These are phyloP conservation scores for Aldrovandia affinis DNA, from an alignment of 2,797 vertebrate genomes.

Conservation along the genomic window DNA sequence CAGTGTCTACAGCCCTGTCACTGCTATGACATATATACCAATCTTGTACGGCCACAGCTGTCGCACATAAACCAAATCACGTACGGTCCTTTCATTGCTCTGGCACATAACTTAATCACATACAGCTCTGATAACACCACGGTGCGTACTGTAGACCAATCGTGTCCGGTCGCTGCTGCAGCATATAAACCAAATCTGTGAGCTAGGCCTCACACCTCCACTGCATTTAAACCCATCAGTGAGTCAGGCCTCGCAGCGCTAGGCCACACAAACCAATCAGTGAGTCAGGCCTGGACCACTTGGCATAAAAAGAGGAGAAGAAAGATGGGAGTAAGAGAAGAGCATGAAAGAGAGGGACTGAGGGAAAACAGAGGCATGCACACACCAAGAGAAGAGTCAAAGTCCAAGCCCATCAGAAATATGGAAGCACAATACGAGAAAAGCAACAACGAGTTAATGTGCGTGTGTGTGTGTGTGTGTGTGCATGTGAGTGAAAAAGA, in stretches of 20 bases:
- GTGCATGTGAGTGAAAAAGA: slow-evolving; percentile 14
- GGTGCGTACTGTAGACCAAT: too few relatives aligned
- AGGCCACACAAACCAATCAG: background rate
- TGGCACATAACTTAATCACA: too few relatives aligned
- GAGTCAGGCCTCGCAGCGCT: background rate
- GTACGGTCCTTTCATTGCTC: background rate
- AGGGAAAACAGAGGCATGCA: background rate
- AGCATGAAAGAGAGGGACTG: background rate
- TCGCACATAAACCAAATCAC: background rate
- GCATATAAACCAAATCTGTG: background rate
- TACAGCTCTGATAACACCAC: too few relatives aligned
- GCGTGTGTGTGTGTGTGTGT: slow-evolving; percentile 24
- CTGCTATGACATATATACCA: background rate
- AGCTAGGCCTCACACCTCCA: background rate
- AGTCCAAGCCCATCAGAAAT: too few relatives aligned
- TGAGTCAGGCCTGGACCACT: background rate
- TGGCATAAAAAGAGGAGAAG: background rate
- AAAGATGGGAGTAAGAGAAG: background rate
- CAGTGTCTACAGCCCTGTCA: background rate
- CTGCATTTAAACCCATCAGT: background rate
- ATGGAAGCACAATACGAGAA: too few relatives aligned
- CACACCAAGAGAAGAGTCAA: background rate
- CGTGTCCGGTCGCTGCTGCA: background rate
- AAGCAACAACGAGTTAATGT: background rate
- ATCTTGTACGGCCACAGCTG: background rate